These are phyloP conservation scores for Spisula subtruncata DNA, from an alignment of 2,888 invertebrate genomes.

Conservation along the genomic window DNA sequence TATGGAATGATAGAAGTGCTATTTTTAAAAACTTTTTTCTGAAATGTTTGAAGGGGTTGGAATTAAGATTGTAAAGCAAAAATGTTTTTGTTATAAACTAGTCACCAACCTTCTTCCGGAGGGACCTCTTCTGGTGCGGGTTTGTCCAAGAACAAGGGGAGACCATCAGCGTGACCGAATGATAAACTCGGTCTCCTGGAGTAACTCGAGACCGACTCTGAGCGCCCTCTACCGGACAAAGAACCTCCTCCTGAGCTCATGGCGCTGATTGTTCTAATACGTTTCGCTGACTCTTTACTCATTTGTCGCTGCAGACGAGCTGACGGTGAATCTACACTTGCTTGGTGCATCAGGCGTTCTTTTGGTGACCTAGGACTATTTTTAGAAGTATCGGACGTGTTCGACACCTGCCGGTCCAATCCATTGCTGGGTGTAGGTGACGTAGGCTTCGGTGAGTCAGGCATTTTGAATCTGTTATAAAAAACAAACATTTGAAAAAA, in stretches of 20 bases:
- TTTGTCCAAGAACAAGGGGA: conserved; percentile 63
- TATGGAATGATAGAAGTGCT: no score
- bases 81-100: neutral
- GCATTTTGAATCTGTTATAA: neutral
- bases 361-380: neutral
- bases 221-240: conserved; percentile 29
- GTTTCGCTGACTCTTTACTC: conserved; percentile 45
- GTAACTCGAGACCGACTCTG: conserved; percentile 53
- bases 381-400: neutral
- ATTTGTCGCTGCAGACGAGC: conserved; percentile 26
- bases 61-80: no score
- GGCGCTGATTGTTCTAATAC: conserved; percentile 27
- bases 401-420: neutral
- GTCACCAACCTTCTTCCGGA: conserved; percentile 62
- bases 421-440: neutral
- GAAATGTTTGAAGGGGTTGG: no score
- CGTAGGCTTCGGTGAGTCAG: conserved; percentile 12
- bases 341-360: neutral
- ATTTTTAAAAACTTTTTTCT: no score
- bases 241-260: conserved; percentile 4
- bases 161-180: conserved; percentile 74
- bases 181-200: conserved; percentile 74
- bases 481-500: no score
- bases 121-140: conserved; percentile 68
- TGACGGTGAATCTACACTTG: neutral